Evolutionary conservation across 2,888 invertebrate species (phyloP).

Genomic region (Ariolimax columbianus): DNA sequence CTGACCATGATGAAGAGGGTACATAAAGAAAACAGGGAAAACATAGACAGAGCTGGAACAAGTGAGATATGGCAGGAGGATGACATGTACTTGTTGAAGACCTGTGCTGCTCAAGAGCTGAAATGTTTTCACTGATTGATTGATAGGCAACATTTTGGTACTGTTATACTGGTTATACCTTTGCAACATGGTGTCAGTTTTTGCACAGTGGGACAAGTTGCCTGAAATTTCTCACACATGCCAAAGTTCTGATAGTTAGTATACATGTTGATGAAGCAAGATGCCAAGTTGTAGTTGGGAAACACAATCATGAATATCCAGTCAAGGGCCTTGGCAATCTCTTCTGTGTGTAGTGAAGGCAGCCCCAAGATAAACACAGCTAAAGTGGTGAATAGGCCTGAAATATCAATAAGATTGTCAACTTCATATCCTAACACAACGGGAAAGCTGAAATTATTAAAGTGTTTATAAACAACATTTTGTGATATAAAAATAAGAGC

Average conservation of each 20-base stretch:
- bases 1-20: too few relatives aligned
- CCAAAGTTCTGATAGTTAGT: constrained; percentile 77
- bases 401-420: not conserved
- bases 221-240: constrained; percentile 67
- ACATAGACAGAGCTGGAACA: too few relatives aligned
- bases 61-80: too few relatives aligned
- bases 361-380: constrained; percentile 85
- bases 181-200: not conserved
- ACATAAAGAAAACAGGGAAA: not conserved
- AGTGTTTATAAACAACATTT: too few relatives aligned
- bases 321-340: constrained; percentile 83
- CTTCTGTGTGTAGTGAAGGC: constrained; percentile 82
- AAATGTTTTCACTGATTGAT: too few relatives aligned
- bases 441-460: too few relatives aligned
- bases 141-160: not conserved
- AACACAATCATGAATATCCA: constrained; percentile 84
- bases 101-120: too few relatives aligned
- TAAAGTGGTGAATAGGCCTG: constrained; percentile 86
- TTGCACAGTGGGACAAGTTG: not conserved
- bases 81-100: too few relatives aligned
- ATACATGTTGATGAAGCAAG: constrained; percentile 79
- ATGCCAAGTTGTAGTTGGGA: constrained; percentile 85
- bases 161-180: constrained; percentile 1
- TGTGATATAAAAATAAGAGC: too few relatives aligned
- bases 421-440: too few relatives aligned